Evolutionary conservation across 1,140 invertebrate genomes (phyloP).

Genomic region (Drosophila mayri): DNA sequence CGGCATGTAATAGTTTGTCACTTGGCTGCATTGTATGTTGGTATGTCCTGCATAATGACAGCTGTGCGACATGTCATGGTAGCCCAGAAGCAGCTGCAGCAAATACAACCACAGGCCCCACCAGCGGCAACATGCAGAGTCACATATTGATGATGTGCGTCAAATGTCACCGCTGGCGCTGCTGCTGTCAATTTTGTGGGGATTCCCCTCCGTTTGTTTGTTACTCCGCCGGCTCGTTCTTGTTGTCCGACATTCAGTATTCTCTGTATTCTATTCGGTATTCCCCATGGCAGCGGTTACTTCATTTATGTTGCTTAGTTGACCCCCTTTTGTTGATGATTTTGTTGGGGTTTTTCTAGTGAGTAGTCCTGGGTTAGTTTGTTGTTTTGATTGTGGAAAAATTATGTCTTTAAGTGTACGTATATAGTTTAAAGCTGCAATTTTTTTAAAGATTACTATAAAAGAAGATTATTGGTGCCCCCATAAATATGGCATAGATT

Average conservation of each 20-base stretch:
- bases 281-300: slow-evolving; percentile 49
- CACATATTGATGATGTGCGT: slow-evolving; percentile 78
- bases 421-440: too few species aligned
- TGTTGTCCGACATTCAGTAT: slow-evolving; percentile 11
- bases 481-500: too few species aligned
- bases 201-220: neutral
- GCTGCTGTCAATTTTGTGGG: slow-evolving; percentile 68
- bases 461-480: too few species aligned
- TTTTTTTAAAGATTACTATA: too few species aligned
- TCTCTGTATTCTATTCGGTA: slow-evolving; percentile 6
- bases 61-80: slow-evolving; percentile 67
- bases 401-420: neutral
- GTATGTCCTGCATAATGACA: slow-evolving; percentile 63
- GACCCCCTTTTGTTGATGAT: slow-evolving; percentile 8
- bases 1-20: slow-evolving; percentile 66
- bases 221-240: neutral
- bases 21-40: slow-evolving; percentile 28
- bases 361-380: neutral
- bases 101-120: slow-evolving; percentile 17
- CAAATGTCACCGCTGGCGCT: slow-evolving; percentile 55
- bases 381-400: neutral
- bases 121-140: slow-evolving; percentile 28
- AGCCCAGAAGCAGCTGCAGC: slow-evolving; percentile 39
- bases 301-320: slow-evolving; percentile 59
- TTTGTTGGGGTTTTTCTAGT: neutral